phyloP scores from a whole-genome alignment of 2,888 invertebrate genomes.

The Bellardia bayeri region DNA sequence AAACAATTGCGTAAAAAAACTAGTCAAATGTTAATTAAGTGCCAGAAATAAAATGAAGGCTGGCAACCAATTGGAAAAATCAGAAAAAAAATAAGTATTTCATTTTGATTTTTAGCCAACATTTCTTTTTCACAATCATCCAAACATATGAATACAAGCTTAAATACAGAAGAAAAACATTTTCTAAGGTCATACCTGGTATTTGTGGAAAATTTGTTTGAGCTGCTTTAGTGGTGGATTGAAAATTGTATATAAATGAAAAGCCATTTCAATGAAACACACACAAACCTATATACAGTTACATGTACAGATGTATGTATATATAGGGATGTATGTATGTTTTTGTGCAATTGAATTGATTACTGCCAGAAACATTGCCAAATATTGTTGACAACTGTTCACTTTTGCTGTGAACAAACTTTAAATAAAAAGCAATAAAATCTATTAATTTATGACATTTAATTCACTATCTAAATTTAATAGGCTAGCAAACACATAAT shows the following conservation, averaged over 20 bases:
- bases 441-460: neutral
- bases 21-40: constrained; percentile 71
- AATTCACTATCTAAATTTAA: neutral
- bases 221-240: constrained; percentile 28
- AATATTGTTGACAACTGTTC: neutral
- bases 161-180: constrained; percentile 24
- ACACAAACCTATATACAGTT: constrained; percentile 1
- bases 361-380: constrained; percentile 5
- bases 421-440: constrained; percentile 13
- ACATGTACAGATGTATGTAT: neutral
- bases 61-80: constrained; percentile 55
- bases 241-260: constrained; percentile 41
- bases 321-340: neutral
- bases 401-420: neutral
- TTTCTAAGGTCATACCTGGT: constrained; percentile 53
- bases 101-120: constrained; percentile 62
- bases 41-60: constrained; percentile 63
- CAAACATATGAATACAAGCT: neutral
- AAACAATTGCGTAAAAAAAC: constrained; percentile 8
- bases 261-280: constrained; percentile 20
- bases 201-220: constrained; percentile 37
- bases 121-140: constrained; percentile 30
- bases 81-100: constrained; percentile 32
- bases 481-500: no score
- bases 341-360: constrained; percentile 14